phyloP scores from a whole-genome alignment of 37 sponge, comb jelly and placozoan species.

The Diacarnus erythraeanus region DNA sequence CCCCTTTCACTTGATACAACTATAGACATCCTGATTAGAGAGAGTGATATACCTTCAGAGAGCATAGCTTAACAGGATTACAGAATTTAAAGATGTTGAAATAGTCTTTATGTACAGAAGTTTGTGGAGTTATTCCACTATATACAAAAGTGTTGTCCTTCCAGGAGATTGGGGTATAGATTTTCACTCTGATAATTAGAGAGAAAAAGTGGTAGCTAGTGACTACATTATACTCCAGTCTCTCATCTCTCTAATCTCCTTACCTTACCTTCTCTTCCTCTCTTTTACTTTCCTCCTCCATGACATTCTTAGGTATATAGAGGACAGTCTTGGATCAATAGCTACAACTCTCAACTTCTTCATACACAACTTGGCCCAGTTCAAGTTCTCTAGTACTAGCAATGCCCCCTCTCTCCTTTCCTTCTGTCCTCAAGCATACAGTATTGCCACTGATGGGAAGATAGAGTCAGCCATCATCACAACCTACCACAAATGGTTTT shows the following conservation, averaged over 20 bases:
- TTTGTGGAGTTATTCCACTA: no score
- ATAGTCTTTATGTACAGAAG: no score
- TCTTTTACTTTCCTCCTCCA: no score
- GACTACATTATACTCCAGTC: background rate
- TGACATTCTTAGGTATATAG: constrained; percentile 59
- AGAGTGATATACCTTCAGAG: no score
- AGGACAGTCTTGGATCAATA: constrained; percentile 73
- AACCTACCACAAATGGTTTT: constrained; percentile 63
- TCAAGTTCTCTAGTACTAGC: constrained; percentile 43
- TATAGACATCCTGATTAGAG: no score
- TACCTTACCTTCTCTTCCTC: no score
- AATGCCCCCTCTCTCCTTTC: constrained; percentile 43
- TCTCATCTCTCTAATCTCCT: no score
- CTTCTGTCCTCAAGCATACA: constrained; percentile 38
- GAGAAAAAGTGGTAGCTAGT: background rate
- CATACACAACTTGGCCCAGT: constrained; percentile 90
- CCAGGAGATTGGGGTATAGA: no score
- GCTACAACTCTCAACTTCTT: constrained; percentile 89
- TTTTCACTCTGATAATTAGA: background rate
- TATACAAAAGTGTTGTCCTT: no score
- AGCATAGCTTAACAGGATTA: no score
- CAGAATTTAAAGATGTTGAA: no score
- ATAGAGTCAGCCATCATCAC: constrained; percentile 52
- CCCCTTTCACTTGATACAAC: no score
- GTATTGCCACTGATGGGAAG: constrained; percentile 63